These are phyloP conservation scores for Quadroppia sp. DNA, from an alignment of 2,888 invertebrate species.

Conservation along the genomic window DNA sequence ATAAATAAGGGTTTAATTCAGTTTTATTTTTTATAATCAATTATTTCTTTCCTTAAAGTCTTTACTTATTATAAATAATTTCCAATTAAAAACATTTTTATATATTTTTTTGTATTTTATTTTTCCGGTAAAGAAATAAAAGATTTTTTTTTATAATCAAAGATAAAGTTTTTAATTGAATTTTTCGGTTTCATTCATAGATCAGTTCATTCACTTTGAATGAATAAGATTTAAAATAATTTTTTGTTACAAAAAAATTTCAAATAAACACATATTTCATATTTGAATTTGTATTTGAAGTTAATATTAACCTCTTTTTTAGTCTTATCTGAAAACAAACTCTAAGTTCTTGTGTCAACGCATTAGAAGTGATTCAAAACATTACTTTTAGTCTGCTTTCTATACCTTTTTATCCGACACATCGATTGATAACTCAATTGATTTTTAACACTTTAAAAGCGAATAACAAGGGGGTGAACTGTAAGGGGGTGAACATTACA, in stretches of 20 bases:
- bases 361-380: neutral
- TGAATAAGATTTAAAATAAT: neutral
- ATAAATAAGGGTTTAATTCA: neutral
- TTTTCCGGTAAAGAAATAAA: too few species aligned
- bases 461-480: too few species aligned
- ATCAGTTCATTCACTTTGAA: conserved; percentile 13
- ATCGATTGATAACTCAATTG: too few species aligned
- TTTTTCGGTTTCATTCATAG: neutral
- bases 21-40: neutral
- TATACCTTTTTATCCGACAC: too few species aligned
- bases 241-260: neutral
- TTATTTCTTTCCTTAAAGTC: neutral
- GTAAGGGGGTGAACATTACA: too few species aligned
- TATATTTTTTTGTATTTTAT: neutral
- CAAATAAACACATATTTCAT: neutral
- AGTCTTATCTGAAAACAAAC: neutral
- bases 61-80: too few species aligned
- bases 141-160: too few species aligned
- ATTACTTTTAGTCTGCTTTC: neutral
- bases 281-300: neutral
- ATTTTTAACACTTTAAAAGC: too few species aligned
- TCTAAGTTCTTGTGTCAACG: neutral
- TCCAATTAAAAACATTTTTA: neutral
- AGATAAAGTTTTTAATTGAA: too few species aligned
- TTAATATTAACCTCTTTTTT: conserved; percentile 1